Evolutionary conservation across 2,888 invertebrate genomes (phyloP).

Genomic region (Gerris lacustris): DNA sequence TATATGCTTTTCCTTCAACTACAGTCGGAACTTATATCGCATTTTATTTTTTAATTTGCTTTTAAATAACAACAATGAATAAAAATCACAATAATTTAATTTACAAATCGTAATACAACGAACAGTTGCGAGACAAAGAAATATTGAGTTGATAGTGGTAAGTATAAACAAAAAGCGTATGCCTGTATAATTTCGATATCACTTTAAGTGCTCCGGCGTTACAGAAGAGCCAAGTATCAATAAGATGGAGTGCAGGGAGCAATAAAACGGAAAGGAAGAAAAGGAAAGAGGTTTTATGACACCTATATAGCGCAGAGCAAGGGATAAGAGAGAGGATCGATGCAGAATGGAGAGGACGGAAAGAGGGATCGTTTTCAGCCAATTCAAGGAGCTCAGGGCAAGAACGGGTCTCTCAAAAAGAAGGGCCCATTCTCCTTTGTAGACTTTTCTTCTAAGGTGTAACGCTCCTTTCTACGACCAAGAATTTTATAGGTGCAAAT

Average conservation of each 20-base stretch:
- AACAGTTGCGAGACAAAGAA: too few species aligned
- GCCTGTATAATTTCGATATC: neutral
- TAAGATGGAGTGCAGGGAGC: slow-evolving; percentile 1
- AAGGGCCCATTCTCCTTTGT: neutral
- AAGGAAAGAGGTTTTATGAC: neutral
- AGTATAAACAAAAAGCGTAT: neutral
- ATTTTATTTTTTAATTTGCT: too few species aligned
- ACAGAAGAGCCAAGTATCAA: neutral
- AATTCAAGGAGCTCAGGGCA: neutral
- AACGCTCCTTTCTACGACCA: neutral
- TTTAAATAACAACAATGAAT: too few species aligned
- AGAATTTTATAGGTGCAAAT: neutral
- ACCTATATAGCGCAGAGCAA: neutral
- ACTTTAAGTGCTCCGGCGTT: neutral
- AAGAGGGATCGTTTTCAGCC: slow-evolving; percentile 1
- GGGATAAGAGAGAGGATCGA: neutral
- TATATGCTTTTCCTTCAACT: too few species aligned
- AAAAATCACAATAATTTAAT: too few species aligned
- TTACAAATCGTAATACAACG: too few species aligned
- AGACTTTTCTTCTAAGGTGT: neutral
- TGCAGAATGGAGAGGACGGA: neutral
- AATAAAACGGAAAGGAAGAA: neutral
- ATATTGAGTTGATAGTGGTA: too few species aligned
- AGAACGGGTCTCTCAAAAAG: neutral
- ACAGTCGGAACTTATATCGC: too few species aligned